Conservation (phyloP, 2,888 invertebrate genomes). For the Latrodectus elegans region DNA sequence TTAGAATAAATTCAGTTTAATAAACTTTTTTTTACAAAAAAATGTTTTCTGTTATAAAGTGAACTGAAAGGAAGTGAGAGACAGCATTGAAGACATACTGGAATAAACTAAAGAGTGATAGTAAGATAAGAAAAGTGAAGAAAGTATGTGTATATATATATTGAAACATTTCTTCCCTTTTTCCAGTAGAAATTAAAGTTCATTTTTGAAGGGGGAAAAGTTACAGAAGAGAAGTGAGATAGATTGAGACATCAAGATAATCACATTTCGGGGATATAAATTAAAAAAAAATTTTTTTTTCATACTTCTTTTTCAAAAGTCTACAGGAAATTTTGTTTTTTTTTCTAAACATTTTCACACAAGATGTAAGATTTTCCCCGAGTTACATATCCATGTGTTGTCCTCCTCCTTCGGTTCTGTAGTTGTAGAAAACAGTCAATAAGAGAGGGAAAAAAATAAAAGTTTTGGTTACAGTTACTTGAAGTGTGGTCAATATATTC, state of each 20-base stretch:
- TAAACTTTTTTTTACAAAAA: too few species aligned
- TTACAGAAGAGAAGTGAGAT: conserved; percentile 4
- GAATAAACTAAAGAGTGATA: conserved; percentile 64
- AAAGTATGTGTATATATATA: background rate
- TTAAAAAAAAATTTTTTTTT: conserved; percentile 44
- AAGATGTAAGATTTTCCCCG: conserved; percentile 62
- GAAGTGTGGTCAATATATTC: background rate
- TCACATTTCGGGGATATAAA: background rate
- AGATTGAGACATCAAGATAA: background rate
- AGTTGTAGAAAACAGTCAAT: conserved; percentile 26
- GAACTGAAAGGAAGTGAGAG: conserved; percentile 13
- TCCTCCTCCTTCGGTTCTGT: conserved; percentile 53
- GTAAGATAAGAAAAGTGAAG: conserved; percentile 22
- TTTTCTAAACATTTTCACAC: conserved; percentile 50
- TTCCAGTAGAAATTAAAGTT: background rate
- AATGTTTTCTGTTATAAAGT: background rate
- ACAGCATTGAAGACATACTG: conserved; percentile 60
- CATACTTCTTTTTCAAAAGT: conserved; percentile 38
- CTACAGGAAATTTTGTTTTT: conserved; percentile 15
- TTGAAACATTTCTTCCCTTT: background rate
- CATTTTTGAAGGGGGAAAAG: background rate
- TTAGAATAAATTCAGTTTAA: background rate
- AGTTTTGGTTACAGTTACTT: too few species aligned
- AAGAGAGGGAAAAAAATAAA: too few species aligned
- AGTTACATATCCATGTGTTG: conserved; percentile 34